Percentiles rank a stretch among this genome's conserved stretches.
Conservation (phyloP, 2,888 invertebrate genomes). For the Nemotelus nigrinus region DNA sequence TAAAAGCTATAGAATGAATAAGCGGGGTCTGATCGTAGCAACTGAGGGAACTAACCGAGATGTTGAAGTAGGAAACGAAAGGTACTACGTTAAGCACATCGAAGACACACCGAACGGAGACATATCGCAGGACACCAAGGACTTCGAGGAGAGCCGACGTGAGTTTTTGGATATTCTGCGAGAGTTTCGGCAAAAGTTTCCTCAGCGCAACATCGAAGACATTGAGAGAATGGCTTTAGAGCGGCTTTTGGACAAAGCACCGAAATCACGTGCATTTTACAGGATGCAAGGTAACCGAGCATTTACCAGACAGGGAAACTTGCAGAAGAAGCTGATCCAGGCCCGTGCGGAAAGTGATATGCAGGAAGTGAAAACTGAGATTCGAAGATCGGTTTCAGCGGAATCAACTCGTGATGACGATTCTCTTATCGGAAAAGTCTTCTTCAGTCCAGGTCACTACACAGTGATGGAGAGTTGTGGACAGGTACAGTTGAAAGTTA, state of each 20-base stretch:
- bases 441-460: constrained; percentile 96
- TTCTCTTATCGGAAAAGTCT: constrained; percentile 75
- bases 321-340: constrained; percentile 82
- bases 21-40: constrained; percentile 84
- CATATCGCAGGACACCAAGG: constrained; percentile 73
- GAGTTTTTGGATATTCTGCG: constrained; percentile 92
- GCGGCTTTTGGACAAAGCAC: constrained; percentile 88
- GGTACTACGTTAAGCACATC: constrained; percentile 67
- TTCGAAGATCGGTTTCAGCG: constrained; percentile 74
- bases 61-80: constrained; percentile 73
- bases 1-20: constrained; percentile 85
- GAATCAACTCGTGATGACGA: constrained; percentile 72
- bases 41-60: constrained; percentile 74
- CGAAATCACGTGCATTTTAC: constrained; percentile 96
- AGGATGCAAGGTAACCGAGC: constrained; percentile 95
- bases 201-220: constrained; percentile 88
- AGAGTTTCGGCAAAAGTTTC: constrained; percentile 90
- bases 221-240: constrained; percentile 94
- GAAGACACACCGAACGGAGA: constrained; percentile 67
- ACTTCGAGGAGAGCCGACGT: constrained; percentile 90
- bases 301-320: constrained; percentile 92
- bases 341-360: constrained; percentile 87
- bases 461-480: constrained; percentile 99
- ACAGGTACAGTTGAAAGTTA: constrained; percentile 89
- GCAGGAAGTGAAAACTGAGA: constrained; percentile 70